Evolutionary conservation across 2,888 invertebrate genomes (phyloP), one percentile per base, ranked within the genome.

Genomic region (Stictocephala bisonia): DNA sequence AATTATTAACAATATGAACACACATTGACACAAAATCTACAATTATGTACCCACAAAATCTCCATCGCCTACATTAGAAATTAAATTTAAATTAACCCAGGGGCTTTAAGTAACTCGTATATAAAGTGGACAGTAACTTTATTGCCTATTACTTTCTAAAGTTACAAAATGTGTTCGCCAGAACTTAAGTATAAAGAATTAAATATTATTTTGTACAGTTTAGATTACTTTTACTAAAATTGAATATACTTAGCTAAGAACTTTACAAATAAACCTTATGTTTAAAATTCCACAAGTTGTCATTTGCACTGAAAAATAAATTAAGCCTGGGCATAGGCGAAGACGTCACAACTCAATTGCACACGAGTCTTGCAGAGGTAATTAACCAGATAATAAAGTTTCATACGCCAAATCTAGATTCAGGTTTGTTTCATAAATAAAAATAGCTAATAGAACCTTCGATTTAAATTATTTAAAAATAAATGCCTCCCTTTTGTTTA

Each of bases 1-100:
- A 60, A 71, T 24, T 48, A 66, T 72, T 53, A 75, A 76, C 72
- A 76, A 67, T 74, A 76, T 76, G 74, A 76, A 76, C 76, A 76
- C 76, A 73, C 73, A 76, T 72, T 66, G 50, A 72, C 72, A 72
- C 72, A 72, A 66, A 72, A 72, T 72, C 66, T 72, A 64, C 66
- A 72, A 53, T 72, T 66, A 71, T 71, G 48, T 71, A 71, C 41
- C 51, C 50, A 48, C 60, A 26, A 53, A 72, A 20, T 72, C 41
- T 64, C 44, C 44, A 44, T 40, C 24, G 18, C 44, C 40, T 40
- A 40, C 40, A 35, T 20, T 18, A 22, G 15, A 18, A 60, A 11
- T 24, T 20, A 26, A 44, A 41, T 22, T 64, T 26, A 44, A 40
- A 60, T 18, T 40, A 35, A 64, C 22, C 64, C 64, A n/a, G 44